These are phyloP conservation scores for Drosophila dives DNA, from an alignment of 2,888 invertebrate genomes.

Conservation along the genomic window DNA sequence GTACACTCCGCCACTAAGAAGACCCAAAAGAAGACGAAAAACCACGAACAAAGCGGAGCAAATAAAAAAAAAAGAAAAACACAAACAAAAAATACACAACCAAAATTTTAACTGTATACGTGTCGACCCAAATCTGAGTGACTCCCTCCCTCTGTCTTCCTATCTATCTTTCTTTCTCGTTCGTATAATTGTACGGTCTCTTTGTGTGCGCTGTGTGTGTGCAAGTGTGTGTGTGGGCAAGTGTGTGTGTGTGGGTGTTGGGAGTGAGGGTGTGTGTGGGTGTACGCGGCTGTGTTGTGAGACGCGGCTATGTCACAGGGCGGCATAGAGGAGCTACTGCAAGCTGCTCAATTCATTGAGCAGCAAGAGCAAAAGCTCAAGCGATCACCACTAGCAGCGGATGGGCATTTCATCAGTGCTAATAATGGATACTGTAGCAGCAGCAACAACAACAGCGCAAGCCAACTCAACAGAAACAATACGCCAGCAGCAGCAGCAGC, in stretches of 20 bases:
- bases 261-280: slow-evolving; percentile 9
- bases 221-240: slow-evolving; percentile 20
- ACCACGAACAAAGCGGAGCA: slow-evolving; percentile 26
- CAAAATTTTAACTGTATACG: slow-evolving; percentile 56
- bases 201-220: slow-evolving; percentile 23
- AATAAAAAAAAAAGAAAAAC: slow-evolving; percentile 25
- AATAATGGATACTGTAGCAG: slow-evolving; percentile 38
- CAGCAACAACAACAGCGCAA: slow-evolving; percentile 66
- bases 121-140: slow-evolving; percentile 58
- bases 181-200: slow-evolving; percentile 14
- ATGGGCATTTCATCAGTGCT: slow-evolving; percentile 39
- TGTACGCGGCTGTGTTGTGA: slow-evolving; percentile 42
- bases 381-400: slow-evolving; percentile 56
- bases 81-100: slow-evolving; percentile 18
- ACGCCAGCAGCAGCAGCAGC: slow-evolving; percentile 48
- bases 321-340: slow-evolving; percentile 78
- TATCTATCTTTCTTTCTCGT: slow-evolving; percentile 8
- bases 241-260: slow-evolving; percentile 7
- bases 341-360: slow-evolving; percentile 84
- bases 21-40: slow-evolving; percentile 22
- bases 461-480: slow-evolving; percentile 70
- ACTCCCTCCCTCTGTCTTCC: slow-evolving; percentile 17
- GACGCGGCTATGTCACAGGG: slow-evolving; percentile 78
- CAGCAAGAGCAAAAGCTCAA: slow-evolving; percentile 78
- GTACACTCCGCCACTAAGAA: slow-evolving; percentile 23